These are phyloP conservation scores for Drosophila punjabiensis DNA, from an alignment of 1,140 invertebrate genomes.

Conservation along the genomic window DNA sequence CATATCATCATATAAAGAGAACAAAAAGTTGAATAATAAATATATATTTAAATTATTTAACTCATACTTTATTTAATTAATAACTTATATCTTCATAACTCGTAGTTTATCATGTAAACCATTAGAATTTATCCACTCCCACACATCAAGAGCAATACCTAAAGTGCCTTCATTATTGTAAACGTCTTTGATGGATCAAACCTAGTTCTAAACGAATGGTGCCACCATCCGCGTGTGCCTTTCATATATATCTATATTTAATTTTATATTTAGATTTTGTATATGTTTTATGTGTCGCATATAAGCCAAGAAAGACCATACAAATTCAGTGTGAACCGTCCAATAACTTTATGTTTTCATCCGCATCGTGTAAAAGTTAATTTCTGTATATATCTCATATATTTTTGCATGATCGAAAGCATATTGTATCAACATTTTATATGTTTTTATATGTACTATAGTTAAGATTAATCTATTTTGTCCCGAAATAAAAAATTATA, in stretches of 20 bases:
- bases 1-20: background rate
- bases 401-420: conserved; percentile 66
- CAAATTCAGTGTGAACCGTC: conserved; percentile 80
- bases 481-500: conserved; percentile 34
- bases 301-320: conserved; percentile 71
- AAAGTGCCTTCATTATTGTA: conserved; percentile 51
- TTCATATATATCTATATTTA: conserved; percentile 27
- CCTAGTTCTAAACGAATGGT: conserved; percentile 26
- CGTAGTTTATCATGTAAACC: conserved; percentile 14
- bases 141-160: conserved; percentile 48
- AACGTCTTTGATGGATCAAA: conserved; percentile 21
- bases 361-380: conserved; percentile 54
- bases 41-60: conserved; percentile 11
- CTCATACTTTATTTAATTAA: conserved; percentile 2
- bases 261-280: conserved; percentile 23
- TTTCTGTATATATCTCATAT: conserved; percentile 47
- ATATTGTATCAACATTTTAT: conserved; percentile 52
- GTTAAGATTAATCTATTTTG: conserved; percentile 29
- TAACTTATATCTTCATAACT: background rate
- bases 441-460: conserved; percentile 30
- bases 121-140: conserved; percentile 17
- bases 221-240: conserved; percentile 48
- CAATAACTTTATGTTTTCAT: conserved; percentile 80
- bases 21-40: background rate
- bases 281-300: conserved; percentile 71